Base-by-base conservation (phyloP, 2,888 invertebrate genomes). In the Meloe dianella region DNA sequence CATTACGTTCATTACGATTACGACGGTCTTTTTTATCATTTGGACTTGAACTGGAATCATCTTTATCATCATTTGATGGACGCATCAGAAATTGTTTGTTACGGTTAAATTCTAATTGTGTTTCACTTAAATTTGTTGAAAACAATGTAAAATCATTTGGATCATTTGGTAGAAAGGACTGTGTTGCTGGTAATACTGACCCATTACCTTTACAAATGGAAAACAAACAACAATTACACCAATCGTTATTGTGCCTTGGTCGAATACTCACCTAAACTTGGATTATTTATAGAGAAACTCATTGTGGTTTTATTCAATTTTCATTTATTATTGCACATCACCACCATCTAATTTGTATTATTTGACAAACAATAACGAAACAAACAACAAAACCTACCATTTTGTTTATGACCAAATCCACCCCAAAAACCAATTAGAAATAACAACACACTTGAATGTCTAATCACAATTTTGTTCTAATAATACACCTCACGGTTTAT, bases 51-150 rank as follows among this genome's bases (percentile, higher is more conserved):
- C 84, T 82, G 57, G 78, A 81, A 22, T 82, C 80, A 64, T 86
- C 85, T 64, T 85, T 82, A 59, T 85, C 86, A 41, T 77, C 82
- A 2, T 81, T 79, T 63, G 76, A 79, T 65, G 84, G 83, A 9
- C 83, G 82, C 58, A 64, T 86, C 29, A 87, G 86, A 61, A 86
- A 87, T 77, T 86, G 87, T 77, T 89, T 89, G 73, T 85, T 87
- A 47, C 85, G 85, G 74, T 88, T 89, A 78, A 90, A 90, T 75
- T 90, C 89, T 58, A 90, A 79, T 0, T 90, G 89, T 24, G 85
- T 85, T 76, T 89, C 89, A 72, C 88, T 89, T 79, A 88, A 85
- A 1, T 86, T 73, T 30, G 71, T 71, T 9, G 70, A 66, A 54
- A 73, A 74, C 27, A 74, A 60, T 8, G 64, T 57, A 29, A 71